Evolutionary conservation across 2,797 vertebrate genomes (phyloP).

Genomic region (Anguilla anguilla): DNA sequence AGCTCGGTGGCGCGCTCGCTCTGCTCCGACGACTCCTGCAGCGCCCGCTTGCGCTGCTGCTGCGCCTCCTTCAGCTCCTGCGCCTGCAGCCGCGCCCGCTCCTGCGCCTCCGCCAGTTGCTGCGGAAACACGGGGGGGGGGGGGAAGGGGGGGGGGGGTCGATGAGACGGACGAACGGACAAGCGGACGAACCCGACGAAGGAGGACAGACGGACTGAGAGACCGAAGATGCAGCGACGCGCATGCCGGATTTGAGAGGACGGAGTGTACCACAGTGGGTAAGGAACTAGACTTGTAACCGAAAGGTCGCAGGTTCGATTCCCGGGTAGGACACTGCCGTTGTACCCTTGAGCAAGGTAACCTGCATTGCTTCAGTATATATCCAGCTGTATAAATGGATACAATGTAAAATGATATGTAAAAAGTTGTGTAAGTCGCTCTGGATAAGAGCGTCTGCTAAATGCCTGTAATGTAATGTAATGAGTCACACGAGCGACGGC

Average conservation of each 20-base stretch:
- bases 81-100: slow-evolving; percentile 84
- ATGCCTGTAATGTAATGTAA: no score
- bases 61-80: slow-evolving; percentile 92
- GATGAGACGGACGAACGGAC: neutral
- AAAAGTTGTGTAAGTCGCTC: no score
- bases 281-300: no score
- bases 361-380: no score
- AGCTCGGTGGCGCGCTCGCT: slow-evolving; percentile 88
- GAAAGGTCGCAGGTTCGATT: no score
- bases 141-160: neutral
- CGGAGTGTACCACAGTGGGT: no score
- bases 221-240: neutral
- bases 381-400: no score
- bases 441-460: no score
- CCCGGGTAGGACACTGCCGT: no score
- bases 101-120: slow-evolving; percentile 88
- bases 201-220: neutral
- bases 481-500: no score
- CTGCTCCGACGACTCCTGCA: slow-evolving; percentile 90
- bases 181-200: neutral
- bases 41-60: slow-evolving; percentile 85
- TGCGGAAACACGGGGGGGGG: slow-evolving; percentile 58
- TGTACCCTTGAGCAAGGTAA: no score
- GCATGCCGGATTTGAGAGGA: neutral
- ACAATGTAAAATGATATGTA: no score